Conservation (phyloP, 2,797 vertebrate species). For the Xyrichtys novacula region DNA sequence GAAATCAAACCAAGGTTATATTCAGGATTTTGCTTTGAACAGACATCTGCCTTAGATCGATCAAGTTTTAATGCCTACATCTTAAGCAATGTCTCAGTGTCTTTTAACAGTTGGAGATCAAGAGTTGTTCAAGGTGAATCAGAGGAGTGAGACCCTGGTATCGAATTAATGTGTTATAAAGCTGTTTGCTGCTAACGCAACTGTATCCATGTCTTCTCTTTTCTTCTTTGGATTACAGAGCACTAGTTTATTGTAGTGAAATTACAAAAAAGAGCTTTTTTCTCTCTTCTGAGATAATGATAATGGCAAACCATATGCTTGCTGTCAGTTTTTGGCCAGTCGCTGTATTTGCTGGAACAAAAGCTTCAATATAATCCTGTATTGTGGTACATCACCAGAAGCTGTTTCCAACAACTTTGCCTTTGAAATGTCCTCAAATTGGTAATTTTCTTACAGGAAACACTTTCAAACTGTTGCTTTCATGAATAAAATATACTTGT, state of each 20-base stretch:
- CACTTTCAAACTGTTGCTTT: neutral
- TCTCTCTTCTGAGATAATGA: slow-evolving; percentile 15
- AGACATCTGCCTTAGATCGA: neutral
- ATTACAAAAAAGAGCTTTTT: slow-evolving; percentile 17
- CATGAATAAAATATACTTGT: neutral
- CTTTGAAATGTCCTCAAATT: slow-evolving; percentile 13
- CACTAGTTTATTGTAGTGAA: slow-evolving; percentile 12
- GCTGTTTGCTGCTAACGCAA: slow-evolving; percentile 1
- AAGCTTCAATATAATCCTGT: slow-evolving; percentile 21
- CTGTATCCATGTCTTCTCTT: slow-evolving; percentile 26
- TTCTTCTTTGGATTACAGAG: slow-evolving; percentile 28
- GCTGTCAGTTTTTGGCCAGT: slow-evolving; percentile 16
- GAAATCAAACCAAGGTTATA: neutral
- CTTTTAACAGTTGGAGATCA: neutral
- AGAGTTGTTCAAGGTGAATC: slow-evolving; percentile 9
- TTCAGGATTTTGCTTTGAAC: neutral
- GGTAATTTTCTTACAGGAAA: neutral
- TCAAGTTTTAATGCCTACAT: neutral
- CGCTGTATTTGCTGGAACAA: slow-evolving; percentile 7
- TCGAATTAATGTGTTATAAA: slow-evolving; percentile 1
- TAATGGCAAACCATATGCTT: slow-evolving; percentile 23
- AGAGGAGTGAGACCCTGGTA: neutral
- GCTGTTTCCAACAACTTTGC: slow-evolving; percentile 3
- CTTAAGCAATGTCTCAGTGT: slow-evolving; percentile 2
- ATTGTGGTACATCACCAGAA: neutral